Conservation (phyloP, 2,797 vertebrate species). For the Hephaestus fuliginosus region DNA sequence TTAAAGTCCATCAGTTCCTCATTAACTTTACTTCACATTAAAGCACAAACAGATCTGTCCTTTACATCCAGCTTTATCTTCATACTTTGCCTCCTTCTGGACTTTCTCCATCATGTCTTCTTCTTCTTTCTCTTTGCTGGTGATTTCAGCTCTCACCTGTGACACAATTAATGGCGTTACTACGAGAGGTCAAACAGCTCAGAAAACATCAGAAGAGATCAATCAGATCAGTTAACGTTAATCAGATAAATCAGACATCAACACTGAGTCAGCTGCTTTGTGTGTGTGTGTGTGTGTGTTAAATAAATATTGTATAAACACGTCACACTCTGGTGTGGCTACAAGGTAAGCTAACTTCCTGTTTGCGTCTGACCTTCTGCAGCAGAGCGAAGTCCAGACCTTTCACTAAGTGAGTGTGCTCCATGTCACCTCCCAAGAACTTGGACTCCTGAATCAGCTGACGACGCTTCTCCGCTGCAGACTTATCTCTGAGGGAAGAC, state of each 20-base stretch:
- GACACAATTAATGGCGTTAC: not conserved
- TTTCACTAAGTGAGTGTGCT: conserved; percentile 99
- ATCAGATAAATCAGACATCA: too few relatives aligned
- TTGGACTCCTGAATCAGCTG: conserved; percentile 99
- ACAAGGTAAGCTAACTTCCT: too few relatives aligned
- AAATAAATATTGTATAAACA: too few relatives aligned
- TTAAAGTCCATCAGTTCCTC: too few relatives aligned
- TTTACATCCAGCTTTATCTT: conserved; percentile 5
- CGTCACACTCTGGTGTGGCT: not conserved
- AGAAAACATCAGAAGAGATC: too few relatives aligned
- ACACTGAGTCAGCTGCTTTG: too few relatives aligned
- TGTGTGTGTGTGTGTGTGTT: too few relatives aligned
- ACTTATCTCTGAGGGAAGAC: conserved; percentile 91
- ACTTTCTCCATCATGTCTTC: conserved; percentile 98
- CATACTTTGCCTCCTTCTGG: conserved; percentile 97
- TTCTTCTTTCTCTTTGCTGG: conserved; percentile 98
- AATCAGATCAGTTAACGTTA: too few relatives aligned
- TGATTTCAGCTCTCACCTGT: conserved; percentile 97
- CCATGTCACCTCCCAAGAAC: conserved; percentile 99
- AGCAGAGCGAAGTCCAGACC: conserved; percentile 97
- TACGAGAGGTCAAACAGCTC: too few relatives aligned
- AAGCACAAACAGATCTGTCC: too few relatives aligned
- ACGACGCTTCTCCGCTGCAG: conserved; percentile 95
- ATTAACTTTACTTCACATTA: too few relatives aligned
- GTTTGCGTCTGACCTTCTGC: conserved; percentile 89